Base-by-base conservation (phyloP, 2,113 vertebrate species). In the Istiophorus platypterus region DNA sequence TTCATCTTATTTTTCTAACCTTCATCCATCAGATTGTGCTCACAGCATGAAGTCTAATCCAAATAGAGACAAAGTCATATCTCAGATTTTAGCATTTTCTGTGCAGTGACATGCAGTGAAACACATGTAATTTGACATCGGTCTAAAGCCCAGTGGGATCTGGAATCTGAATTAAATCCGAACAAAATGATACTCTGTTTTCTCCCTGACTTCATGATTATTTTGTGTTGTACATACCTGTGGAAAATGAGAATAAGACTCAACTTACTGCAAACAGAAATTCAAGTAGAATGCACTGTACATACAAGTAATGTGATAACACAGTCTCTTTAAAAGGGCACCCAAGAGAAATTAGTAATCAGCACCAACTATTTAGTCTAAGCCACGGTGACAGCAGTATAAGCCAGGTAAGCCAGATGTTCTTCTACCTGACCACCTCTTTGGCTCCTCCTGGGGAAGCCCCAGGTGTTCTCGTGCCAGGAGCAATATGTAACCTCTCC, bases 21-120 rank as follows among this genome's bases (percentile, higher is more conserved):
- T 82, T 72, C 31, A 65, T 65, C 29, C 59, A 66, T 77, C 67
- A 72, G 41, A 82, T 82, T 82, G 49, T 20, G 14, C 42, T 42
- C 54, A 41, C 10, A 51, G 54, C 10, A 29, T 39, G 0, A 18
- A 41, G 22, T 47, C 18, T 61, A 24, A 52, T 29, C 52, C 26
- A 65, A 42, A 41, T 20, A 49, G n/a, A 39, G 64, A 34, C 41
- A 68, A 29, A 61, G 31, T 51, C 51, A 12, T 54, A 11, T 24
- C 6, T 81, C 31, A 31, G 20, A 68, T 61, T 61, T 73, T 1
- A 29, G 5, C 12, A 15, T 45, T 69, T 45, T 56, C 1, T n/a
- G 27, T 72, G 2, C 47, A 6, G 27, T 80, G 76, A 74, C 54
- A 70, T 79, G n/a, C n/a, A n/a, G n/a, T 56, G 10, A 13, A 56